Evolutionary conservation across 1,140 invertebrate genomes (phyloP), one percentile per base, ranked within the genome.

Genomic region (Pentalonia nigronervosa): DNA sequence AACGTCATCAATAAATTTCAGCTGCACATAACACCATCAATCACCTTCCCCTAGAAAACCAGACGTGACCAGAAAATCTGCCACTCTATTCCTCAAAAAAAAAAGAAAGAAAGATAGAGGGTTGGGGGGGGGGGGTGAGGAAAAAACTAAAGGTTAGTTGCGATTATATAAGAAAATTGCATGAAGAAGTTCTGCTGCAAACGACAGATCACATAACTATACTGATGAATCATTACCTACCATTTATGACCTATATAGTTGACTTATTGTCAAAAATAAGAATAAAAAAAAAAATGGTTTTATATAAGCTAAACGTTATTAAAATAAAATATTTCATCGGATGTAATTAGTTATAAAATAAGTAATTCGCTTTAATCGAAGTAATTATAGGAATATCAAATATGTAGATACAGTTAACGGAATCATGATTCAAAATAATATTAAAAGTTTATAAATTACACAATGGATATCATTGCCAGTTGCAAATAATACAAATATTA

Each of bases 1-100:
- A 93, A 93, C 91, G 81, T 88, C 86, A 93, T 89, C 53, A 93
- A 93, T 90, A 94, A 93, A 84, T 93, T 94, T 93, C 50, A 87
- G n/a, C 83, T 88, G 45, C 48, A 94, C 81, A 84, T 48, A 88
- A 45, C 48, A 91, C 81, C 84, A 83, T 93, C 81, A 84, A 87
- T 91, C 91, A 94, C 76, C 41, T 34, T 34, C 48, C 47, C 47
- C 21, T 50, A 41, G 50, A 91, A 87, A 88, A 93, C 45, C 53
- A 60, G 41, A 86, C 67, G 76, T 88, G 56, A 90, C 88, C 48
- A 56, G 86, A 56, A 92, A 94, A 60, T 83, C 76, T 90, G 47
- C 84, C 93, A 90, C 50, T 91, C 47, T 41, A 23, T 47, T 90
- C 20, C 17, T 81, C 45, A 23, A 50, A 30, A 50, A 83, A 93